phyloP scores from a whole-genome alignment of 2,888 invertebrate species.

The Trichogramma evanescens region DNA sequence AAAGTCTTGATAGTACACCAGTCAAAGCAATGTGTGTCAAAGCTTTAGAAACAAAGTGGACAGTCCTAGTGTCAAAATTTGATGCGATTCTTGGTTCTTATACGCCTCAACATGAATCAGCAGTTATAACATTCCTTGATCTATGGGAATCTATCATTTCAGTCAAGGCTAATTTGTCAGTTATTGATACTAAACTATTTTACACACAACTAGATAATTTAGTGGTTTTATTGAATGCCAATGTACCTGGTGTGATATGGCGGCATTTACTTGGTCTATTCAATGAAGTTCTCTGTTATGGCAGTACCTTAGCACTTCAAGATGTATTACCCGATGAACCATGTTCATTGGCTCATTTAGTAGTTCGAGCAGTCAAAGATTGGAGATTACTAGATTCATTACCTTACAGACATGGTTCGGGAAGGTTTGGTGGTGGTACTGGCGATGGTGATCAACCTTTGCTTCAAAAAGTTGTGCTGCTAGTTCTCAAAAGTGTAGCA shows the following conservation, averaged over 20 bases:
- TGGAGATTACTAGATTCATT: slow-evolving; percentile 62
- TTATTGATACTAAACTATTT: slow-evolving; percentile 82
- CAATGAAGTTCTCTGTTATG: slow-evolving; percentile 86
- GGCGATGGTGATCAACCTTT: slow-evolving; percentile 55
- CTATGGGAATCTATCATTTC: slow-evolving; percentile 87
- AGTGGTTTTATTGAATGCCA: slow-evolving; percentile 61
- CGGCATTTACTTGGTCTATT: slow-evolving; percentile 77
- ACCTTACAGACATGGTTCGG: slow-evolving; percentile 49
- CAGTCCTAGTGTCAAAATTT: slow-evolving; percentile 59
- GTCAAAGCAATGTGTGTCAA: slow-evolving; percentile 81
- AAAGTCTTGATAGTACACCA: slow-evolving; percentile 77
- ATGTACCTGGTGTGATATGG: slow-evolving; percentile 76
- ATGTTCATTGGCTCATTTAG: slow-evolving; percentile 75
- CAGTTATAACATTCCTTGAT: slow-evolving; percentile 69
- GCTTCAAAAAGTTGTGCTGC: slow-evolving; percentile 77
- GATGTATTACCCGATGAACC: slow-evolving; percentile 84
- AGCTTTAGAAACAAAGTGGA: slow-evolving; percentile 79
- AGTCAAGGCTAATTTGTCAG: slow-evolving; percentile 81
- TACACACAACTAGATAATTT: slow-evolving; percentile 78
- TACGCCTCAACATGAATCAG: slow-evolving; percentile 48
- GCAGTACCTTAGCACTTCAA: slow-evolving; percentile 81
- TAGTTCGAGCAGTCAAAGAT: slow-evolving; percentile 80
- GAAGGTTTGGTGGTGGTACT: slow-evolving; percentile 50
- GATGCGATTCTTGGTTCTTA: slow-evolving; percentile 49
- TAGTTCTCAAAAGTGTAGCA: slow-evolving; percentile 81